Percentiles rank a stretch among this genome's conserved stretches.
These are phyloP conservation scores for Drosophila mojavensis DNA, from an alignment of 1,140 invertebrate genomes.

Conservation along the genomic window DNA sequence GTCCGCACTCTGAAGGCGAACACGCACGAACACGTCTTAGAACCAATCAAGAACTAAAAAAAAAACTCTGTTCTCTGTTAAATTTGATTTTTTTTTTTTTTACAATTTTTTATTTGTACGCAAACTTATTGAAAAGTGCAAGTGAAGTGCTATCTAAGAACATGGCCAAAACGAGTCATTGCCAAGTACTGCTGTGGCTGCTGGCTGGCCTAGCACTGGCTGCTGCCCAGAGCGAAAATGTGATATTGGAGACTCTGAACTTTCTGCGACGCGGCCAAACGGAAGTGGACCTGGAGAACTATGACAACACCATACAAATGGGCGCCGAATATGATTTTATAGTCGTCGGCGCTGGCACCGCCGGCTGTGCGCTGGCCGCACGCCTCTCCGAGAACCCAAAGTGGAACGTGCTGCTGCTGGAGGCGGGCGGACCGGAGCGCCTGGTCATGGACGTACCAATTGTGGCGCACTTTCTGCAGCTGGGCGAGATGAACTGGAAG, in stretches of 20 bases:
- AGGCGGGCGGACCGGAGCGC: conserved; percentile 87
- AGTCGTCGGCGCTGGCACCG: conserved; percentile 90
- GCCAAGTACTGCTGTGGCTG: conserved; percentile 22
- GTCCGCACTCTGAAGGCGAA: neutral
- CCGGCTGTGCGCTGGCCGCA: conserved; percentile 88
- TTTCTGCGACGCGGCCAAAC: conserved; percentile 68
- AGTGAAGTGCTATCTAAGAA: conserved; percentile 35
- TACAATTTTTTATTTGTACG: conserved; percentile 42
- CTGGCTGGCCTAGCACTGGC: conserved; percentile 4
- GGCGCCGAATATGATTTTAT: conserved; percentile 86
- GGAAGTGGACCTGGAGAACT: conserved; percentile 64
- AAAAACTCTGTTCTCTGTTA: neutral
- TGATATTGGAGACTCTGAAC: conserved; percentile 72
- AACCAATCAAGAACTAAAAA: neutral
- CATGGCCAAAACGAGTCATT: conserved; percentile 33
- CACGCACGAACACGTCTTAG: conserved; percentile 6
- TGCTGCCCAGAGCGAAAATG: conserved; percentile 69
- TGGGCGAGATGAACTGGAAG: conserved; percentile 87
- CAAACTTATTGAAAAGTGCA: conserved; percentile 1
- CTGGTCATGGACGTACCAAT: conserved; percentile 89
- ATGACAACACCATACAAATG: conserved; percentile 77
- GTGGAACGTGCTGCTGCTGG: conserved; percentile 88
- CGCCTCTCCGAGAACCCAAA: conserved; percentile 87
- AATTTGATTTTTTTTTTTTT: neutral
- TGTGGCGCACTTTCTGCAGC: conserved; percentile 87